Evolutionary conservation across 2,113 vertebrate genomes (phyloP).

Genomic region (Dipodomys spectabilis): DNA sequence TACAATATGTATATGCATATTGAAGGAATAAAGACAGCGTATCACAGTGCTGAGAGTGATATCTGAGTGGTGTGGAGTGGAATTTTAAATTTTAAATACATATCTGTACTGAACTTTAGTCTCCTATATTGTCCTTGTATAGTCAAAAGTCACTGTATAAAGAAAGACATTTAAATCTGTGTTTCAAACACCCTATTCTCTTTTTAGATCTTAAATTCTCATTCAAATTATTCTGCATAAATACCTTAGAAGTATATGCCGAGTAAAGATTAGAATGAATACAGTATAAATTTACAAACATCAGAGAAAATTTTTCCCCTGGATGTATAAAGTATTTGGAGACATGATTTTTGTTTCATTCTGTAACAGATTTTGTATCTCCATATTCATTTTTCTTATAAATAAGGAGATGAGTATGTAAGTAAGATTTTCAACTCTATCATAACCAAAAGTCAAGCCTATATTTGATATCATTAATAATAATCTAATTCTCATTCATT

Average conservation of each 20-base stretch:
- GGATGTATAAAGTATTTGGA: not conserved
- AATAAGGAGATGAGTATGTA: not conserved
- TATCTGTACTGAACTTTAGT: not conserved
- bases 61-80: not conserved
- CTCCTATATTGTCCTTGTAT: not conserved
- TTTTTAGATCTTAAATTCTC: not conserved
- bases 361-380: not conserved
- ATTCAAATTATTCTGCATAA: slow-evolving; percentile 20
- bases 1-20: not conserved
- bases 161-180: not conserved
- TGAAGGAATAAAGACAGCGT: not conserved
- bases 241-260: not conserved
- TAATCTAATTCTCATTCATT: not conserved
- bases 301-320: not conserved
- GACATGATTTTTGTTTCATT: not conserved
- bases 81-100: not conserved
- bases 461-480: not conserved
- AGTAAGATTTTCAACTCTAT: not conserved
- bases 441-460: not conserved
- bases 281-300: not conserved
- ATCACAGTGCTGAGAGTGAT: not conserved
- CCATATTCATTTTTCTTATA: not conserved
- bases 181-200: not conserved
- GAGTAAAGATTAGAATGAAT: slow-evolving; percentile 24
- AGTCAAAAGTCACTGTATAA: not conserved